Conservation (phyloP, 1,140 invertebrate species). For the Eupristina koningsbergeri region DNA sequence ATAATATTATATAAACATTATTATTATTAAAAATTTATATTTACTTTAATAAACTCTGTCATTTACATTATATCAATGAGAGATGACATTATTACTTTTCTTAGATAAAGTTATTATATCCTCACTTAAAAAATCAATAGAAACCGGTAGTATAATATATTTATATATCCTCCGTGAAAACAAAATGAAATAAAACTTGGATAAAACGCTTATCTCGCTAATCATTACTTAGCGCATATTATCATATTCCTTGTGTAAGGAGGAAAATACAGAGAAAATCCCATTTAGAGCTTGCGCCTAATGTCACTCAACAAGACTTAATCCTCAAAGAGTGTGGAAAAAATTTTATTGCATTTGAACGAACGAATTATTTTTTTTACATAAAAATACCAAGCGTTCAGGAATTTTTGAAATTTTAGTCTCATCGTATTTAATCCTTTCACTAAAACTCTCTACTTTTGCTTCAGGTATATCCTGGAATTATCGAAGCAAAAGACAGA, state of each 20-base stretch:
- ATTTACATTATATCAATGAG: background rate
- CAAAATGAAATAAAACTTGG: background rate
- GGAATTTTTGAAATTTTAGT: background rate
- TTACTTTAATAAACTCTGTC: too few species aligned
- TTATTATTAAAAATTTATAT: too few species aligned
- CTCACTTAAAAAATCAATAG: background rate
- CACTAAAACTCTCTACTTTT: background rate
- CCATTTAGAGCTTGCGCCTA: slow-evolving; percentile 5
- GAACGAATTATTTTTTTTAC: background rate
- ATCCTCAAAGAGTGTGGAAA: background rate
- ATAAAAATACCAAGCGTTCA: background rate
- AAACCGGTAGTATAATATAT: background rate
- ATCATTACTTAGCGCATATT: slow-evolving; percentile 25
- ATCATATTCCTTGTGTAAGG: slow-evolving; percentile 15
- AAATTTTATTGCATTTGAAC: background rate
- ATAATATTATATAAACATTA: too few species aligned
- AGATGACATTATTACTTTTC: background rate
- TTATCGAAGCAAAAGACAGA: too few species aligned
- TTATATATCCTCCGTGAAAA: background rate
- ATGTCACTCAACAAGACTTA: slow-evolving; percentile 12
- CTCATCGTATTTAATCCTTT: background rate
- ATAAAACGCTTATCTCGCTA: slow-evolving; percentile 12
- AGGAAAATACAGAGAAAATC: slow-evolving; percentile 20
- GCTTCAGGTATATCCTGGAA: too few species aligned
- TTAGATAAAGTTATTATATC: background rate